These are phyloP conservation scores for Pachypanchax playfairii DNA, from an alignment of 2,113 vertebrate species.

Conservation along the genomic window DNA sequence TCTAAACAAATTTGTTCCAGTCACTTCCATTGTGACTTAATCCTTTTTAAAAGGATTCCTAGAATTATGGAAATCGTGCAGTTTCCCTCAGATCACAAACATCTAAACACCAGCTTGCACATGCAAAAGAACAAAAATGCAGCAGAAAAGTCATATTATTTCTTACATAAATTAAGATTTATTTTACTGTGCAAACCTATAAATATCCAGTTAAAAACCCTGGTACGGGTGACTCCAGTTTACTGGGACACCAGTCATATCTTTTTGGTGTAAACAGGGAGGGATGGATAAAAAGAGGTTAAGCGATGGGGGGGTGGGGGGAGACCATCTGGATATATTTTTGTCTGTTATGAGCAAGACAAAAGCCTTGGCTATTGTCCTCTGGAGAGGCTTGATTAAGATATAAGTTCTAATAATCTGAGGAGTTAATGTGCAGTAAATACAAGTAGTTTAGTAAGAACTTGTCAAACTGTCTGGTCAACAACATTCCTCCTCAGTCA, in stretches of 20 bases:
- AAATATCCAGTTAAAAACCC: conserved; percentile 6
- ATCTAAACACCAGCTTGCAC: no score
- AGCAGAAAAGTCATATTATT: not conserved
- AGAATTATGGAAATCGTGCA: no score
- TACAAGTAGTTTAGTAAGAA: no score
- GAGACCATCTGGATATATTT: conserved; percentile 45
- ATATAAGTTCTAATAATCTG: conserved; percentile 24
- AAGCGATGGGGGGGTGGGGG: conserved; percentile 1
- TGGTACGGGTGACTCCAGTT: not conserved
- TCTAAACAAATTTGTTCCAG: no score
- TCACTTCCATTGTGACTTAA: no score
- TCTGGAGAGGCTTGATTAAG: not conserved
- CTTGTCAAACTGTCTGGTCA: no score
- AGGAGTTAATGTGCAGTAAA: no score
- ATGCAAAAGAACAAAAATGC: not conserved
- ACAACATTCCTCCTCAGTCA: not conserved
- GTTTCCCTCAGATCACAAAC: not conserved
- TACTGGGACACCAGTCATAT: conserved; percentile 26
- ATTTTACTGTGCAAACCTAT: no score
- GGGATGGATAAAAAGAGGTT: conserved; percentile 16
- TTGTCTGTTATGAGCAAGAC: conserved; percentile 30
- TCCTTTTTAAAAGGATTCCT: no score
- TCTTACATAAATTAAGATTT: no score
- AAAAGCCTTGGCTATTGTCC: conserved; percentile 13
- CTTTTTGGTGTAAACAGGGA: conserved; percentile 2